Evolutionary conservation across 2,888 invertebrate species (phyloP), one percentile per base, ranked within the genome.

Genomic region (Spisula subtruncata): DNA sequence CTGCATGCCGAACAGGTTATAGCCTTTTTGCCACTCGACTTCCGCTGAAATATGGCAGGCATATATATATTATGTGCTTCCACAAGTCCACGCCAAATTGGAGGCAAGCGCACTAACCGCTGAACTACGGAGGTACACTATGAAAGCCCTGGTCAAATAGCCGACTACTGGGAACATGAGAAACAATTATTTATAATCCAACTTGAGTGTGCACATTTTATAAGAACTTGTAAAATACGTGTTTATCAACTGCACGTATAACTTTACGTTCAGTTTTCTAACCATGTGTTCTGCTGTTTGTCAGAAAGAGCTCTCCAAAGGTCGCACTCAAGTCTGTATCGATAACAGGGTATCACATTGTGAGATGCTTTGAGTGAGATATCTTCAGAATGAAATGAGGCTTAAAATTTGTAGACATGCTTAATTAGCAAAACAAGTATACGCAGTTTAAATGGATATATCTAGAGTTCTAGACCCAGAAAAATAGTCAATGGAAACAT

Each of bases 351-450:
- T 75, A 75, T 75, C 75, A 32, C 75, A 75, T 75, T 5, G 35
- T 14, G 18, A 75, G 75, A 75, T 75, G 18, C 14, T 89, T 48
- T 60, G 88, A 88, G 81, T 88, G 88, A 84, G 81, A 81, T 89
- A 90, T 90, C 88, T 86, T 86, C 56, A 75, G 60, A 84, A 66
- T 83, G 80, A 85, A 91, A 91, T 87, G 91, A 88, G 56, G 89
- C 91, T 79, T 89, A 88, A 90, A 91, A 91, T 91, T 91, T 86
- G 89, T 79, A 81, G 89, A 88, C 91, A 91, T 88, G 91, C 91
- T 88, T 86, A 91, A 91, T 91, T 91, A 75, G 84, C 71, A 66
- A 82, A 60, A 91, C 91, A 90, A 91, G 91, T 86, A 82, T 35
- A 48, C 46, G 84, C 75, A 51, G 51, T 84, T 83, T 51, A 66